Base-by-base conservation (phyloP, 2,797 vertebrate genomes). In the Lophius americanus region DNA sequence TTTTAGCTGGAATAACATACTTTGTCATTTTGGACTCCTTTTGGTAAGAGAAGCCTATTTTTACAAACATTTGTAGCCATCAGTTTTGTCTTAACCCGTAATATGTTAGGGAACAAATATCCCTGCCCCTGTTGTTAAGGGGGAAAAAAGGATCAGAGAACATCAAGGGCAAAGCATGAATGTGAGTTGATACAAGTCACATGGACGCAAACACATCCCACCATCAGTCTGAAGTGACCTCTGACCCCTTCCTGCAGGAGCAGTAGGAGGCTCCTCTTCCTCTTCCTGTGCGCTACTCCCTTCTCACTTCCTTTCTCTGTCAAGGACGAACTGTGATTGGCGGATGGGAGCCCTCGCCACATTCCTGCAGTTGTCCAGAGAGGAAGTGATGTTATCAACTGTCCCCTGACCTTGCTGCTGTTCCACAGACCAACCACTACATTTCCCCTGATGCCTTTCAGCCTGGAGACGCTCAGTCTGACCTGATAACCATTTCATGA, bases 361-460 rank as follows among this genome's bases (percentile, higher is more conserved):
- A 73, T 80, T 76, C 73, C 59, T 63, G 65, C 36, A 0, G 52
- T 3, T 13, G 57, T 36, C 48, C 60, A 44, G 33, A 46, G 5
- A 70, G 78, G 71, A 75, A 71, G 72, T 68, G 70, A 73, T 73
- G 70, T 76, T n/a, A 5, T 51, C 41, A 5, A 11, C 51, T 63
- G 71, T 65, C 60, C 56, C n/a, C 57, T 48, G 60, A 51, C 54
- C 44, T 9, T 32, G 3, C n/a, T 35, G 41, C 5, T 46, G 42
- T 8, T 61, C 69, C 65, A 23, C 23, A 23, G 23, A 23, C 23
- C 2, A 23, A 23, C 23, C 23, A 23, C 78, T 66, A 60, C 51
- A 37, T 73, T 60, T 81, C 70, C 74, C 70, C 66, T 76, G 65
- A 70, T 67, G 66, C 58, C 36, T 52, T 48, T 64, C 60, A 64